A percentile compares a stretch with the other conserved stretches of the same genome.
phyloP scores from a whole-genome alignment of 2,797 vertebrate genomes.

The Liasis olivaceus region DNA sequence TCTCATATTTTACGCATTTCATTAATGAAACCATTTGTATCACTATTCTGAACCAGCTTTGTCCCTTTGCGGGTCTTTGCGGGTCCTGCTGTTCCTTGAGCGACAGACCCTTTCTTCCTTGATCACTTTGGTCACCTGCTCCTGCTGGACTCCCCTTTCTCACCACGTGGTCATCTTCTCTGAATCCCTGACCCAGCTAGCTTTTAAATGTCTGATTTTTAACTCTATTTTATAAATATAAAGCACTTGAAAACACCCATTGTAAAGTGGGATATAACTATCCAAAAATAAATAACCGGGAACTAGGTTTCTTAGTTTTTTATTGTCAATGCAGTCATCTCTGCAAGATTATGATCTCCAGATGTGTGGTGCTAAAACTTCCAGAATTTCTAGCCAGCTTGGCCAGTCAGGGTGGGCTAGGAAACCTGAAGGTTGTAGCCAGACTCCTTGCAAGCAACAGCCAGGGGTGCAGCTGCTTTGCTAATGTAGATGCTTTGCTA shows the following conservation, averaged over 20 bases:
- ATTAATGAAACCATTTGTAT: neutral
- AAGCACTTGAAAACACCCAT: neutral
- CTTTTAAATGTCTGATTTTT: neutral
- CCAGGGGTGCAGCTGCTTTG: neutral
- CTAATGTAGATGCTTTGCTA: neutral
- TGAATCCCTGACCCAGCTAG: neutral
- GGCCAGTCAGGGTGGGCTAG: neutral
- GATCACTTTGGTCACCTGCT: neutral
- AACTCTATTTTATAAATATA: neutral
- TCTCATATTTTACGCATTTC: neutral
- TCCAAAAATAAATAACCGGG: neutral
- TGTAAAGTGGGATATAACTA: neutral
- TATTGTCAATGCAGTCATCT: neutral
- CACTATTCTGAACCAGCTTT: neutral
- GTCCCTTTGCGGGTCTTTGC: neutral
- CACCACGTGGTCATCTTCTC: neutral
- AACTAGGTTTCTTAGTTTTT: neutral
- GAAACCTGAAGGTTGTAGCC: neutral
- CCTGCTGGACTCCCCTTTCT: neutral
- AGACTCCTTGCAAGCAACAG: neutral
- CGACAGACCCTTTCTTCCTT: neutral
- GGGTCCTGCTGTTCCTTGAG: neutral
- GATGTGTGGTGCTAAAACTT: neutral
- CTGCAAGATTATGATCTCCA: neutral
- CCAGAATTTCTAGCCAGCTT: neutral